Conservation (phyloP, 2,888 invertebrate genomes). For the Spisula solida region DNA sequence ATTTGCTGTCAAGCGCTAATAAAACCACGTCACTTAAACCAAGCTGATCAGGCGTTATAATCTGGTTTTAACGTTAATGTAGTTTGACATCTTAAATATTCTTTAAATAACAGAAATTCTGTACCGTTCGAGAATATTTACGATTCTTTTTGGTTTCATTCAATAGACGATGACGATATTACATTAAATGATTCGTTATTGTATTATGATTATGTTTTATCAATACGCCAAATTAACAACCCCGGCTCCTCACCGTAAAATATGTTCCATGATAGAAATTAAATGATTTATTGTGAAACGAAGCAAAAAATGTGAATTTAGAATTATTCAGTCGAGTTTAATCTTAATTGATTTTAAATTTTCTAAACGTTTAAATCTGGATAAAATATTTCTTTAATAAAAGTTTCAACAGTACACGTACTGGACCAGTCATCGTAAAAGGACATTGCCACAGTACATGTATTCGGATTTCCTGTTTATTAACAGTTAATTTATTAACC, state of each 20-base stretch:
- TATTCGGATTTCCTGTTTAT: too few relatives aligned
- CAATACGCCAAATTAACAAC: background rate
- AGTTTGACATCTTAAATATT: background rate
- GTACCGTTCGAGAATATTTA: background rate
- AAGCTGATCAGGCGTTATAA: slow-evolving; percentile 15
- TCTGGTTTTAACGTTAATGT: background rate
- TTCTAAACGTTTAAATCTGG: too few relatives aligned
- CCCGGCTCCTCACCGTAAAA: background rate
- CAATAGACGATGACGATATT: slow-evolving; percentile 10
- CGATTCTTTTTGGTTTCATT: background rate
- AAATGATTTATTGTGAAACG: background rate
- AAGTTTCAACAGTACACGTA: too few relatives aligned
- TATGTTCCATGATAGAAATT: background rate
- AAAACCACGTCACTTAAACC: slow-evolving; percentile 24
- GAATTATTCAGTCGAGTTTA: too few relatives aligned
- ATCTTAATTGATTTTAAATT: too few relatives aligned
- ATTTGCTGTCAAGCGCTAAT: slow-evolving; percentile 2
- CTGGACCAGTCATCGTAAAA: too few relatives aligned
- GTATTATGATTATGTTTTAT: background rate
- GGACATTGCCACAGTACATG: too few relatives aligned
- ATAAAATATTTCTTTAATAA: too few relatives aligned
- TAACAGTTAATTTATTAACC: too few relatives aligned
- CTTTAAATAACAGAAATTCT: background rate
- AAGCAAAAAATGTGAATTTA: too few relatives aligned
- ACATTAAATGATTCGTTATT: slow-evolving; percentile 16